Evolutionary conservation across 1,140 invertebrate genomes (phyloP), one percentile per base, ranked within the genome.

Genomic region (Oryzaephilus surinamensis): DNA sequence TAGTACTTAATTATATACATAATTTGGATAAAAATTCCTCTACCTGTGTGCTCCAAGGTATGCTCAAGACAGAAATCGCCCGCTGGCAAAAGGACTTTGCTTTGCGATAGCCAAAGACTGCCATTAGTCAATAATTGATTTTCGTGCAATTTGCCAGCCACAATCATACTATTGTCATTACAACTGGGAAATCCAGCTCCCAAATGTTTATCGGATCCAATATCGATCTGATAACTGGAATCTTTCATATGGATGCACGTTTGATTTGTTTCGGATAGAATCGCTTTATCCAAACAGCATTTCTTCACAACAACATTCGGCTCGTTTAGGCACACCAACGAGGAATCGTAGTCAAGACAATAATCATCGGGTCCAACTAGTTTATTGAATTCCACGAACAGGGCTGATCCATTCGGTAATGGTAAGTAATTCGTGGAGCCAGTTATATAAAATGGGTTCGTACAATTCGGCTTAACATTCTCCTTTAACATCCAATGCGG

Each of bases 31-130:
- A 17, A 12, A 38, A 29, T 43, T 33, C 12, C 35, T 34, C 57
- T 56, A 41, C 68, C 66, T 2, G 67, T 61, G 23, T 63, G 50
- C 50, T 72, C 70, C 27, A 65, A 49, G 11, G 74, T 59, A 28
- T 63, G 62, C 51, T 81, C 79, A 38, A 79, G 60, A 55, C 79
- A 82, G 60, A 72, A 81, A 36, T 67, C 67, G 38, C 58, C 67
- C 36, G 56, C 55, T 15, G 58, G 57, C 47, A 74, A 60, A 37
- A 61, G 52, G 32, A 62, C 47, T 12, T 54, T 54, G 30, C 49
- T 57, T 21, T 36, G 48, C 15, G 48, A 48, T 32, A 67, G 49
- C 36, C 44, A 48, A 36, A 72, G 51, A 32, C 57, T 62, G 2
- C 72, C 73, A 51, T 71, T 65, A 12, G 60, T 51, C 11, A 54